Conservation (phyloP, 2,888 invertebrate species). For the Neoascia interrupta region DNA sequence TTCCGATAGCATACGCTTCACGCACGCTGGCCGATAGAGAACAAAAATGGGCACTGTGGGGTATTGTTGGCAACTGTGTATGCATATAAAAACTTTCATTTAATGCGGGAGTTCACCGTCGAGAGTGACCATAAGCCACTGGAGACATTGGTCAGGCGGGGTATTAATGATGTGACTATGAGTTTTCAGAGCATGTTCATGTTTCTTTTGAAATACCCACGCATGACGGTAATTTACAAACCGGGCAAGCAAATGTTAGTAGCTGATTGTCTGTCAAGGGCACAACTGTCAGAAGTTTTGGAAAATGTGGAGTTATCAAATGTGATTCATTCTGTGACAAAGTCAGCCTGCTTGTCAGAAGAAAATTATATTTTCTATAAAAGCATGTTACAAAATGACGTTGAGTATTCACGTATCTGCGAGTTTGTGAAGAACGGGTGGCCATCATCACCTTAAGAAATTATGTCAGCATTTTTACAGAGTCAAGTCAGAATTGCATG, state of each 20-base stretch:
- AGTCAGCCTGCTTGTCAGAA: conserved; percentile 28
- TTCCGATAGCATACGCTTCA: conserved; percentile 74
- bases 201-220: conserved; percentile 71
- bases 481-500: conserved; percentile 26
- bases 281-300: conserved; percentile 33
- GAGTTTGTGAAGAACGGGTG: conserved; percentile 55
- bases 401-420: conserved; percentile 2
- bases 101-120: conserved; percentile 55
- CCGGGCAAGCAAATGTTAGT: conserved; percentile 66
- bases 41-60: conserved; percentile 75
- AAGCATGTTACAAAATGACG: conserved; percentile 10
- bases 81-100: conserved; percentile 63
- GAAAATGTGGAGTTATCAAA: neutral
- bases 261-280: conserved; percentile 63
- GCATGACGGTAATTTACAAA: conserved; percentile 66
- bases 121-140: conserved; percentile 74
- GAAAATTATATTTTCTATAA: conserved; percentile 40
- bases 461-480: conserved; percentile 30
- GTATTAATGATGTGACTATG: no score
- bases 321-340: conserved; percentile 28
- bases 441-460: conserved; percentile 57
- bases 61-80: conserved; percentile 74
- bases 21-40: conserved; percentile 71
- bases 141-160: conserved; percentile 72
- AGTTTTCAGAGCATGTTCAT: conserved; percentile 72